These are phyloP conservation scores for Saguinus midas DNA, from an alignment of 2,113 vertebrate species.

Conservation along the genomic window DNA sequence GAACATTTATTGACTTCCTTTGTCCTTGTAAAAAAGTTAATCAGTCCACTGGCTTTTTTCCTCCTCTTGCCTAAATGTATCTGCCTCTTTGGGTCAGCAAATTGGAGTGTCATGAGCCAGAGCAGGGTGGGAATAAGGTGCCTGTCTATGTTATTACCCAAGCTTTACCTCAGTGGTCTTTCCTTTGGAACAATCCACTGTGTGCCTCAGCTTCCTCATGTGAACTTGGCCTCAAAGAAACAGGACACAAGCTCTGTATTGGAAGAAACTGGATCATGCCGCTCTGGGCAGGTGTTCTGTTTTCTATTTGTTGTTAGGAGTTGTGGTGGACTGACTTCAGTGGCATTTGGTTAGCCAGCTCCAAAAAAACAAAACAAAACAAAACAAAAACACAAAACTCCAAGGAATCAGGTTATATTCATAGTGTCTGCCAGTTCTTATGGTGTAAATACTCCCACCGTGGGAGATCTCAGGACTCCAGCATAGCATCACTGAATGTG, in stretches of 20 bases:
- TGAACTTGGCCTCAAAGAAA: not conserved
- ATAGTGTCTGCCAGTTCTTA: not conserved
- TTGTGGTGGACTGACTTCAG: not conserved
- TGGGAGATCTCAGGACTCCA: not conserved
- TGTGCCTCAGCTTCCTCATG: not conserved
- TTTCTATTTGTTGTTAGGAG: not conserved
- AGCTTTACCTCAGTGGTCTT: not conserved
- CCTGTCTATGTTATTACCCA: not conserved
- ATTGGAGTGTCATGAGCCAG: not conserved
- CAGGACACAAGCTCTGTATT: not conserved
- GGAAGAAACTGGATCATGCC: not conserved
- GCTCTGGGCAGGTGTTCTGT: not conserved
- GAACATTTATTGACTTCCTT: slow-evolving; percentile 61
- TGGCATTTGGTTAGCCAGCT: not conserved
- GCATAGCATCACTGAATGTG: not conserved
- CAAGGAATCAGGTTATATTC: not conserved
- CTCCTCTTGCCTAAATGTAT: not conserved
- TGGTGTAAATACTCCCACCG: not conserved
- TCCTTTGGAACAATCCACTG: not conserved
- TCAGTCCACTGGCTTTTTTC: not conserved
- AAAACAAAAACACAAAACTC: not conserved
- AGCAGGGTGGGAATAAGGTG: not conserved
- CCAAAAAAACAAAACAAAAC: not conserved
- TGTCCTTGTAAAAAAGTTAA: slow-evolving; percentile 54
- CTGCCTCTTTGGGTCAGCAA: slow-evolving; percentile 32